Conservation (phyloP, 2,113 vertebrate genomes). For the Bubalus kerabau region DNA sequence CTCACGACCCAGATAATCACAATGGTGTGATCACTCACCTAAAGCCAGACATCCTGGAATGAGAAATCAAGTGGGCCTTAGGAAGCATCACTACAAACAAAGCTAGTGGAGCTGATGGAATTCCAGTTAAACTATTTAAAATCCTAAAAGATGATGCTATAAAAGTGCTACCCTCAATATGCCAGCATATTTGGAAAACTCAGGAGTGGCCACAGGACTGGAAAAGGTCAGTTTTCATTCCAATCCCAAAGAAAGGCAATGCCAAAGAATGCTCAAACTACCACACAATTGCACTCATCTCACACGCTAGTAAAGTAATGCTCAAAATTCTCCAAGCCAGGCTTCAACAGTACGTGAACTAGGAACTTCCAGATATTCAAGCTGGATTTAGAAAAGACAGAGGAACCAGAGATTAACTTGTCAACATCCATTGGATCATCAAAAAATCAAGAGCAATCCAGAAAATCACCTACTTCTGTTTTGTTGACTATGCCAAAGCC, state of each 20-base stretch:
- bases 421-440: neutral
- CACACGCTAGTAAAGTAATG: neutral
- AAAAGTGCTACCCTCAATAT: neutral
- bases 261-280: neutral
- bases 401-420: neutral
- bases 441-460: neutral
- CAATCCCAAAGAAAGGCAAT: neutral
- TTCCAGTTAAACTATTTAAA: neutral
- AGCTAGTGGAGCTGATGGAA: neutral
- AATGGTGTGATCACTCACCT: neutral
- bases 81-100: neutral
- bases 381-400: neutral
- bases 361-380: neutral
- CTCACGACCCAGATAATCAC: neutral
- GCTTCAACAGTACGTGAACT: neutral
- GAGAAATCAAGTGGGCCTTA: neutral
- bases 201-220: neutral
- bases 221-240: neutral
- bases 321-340: neutral
- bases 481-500: neutral
- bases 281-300: neutral
- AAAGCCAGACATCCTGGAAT: neutral
- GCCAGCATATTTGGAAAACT: neutral
- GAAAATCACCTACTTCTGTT: neutral
- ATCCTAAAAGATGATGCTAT: neutral